A percentile compares a stretch with the other conserved stretches of the same genome.
phyloP scores from a whole-genome alignment of 2,888 invertebrate species.

The Lithophane semibrunnea region DNA sequence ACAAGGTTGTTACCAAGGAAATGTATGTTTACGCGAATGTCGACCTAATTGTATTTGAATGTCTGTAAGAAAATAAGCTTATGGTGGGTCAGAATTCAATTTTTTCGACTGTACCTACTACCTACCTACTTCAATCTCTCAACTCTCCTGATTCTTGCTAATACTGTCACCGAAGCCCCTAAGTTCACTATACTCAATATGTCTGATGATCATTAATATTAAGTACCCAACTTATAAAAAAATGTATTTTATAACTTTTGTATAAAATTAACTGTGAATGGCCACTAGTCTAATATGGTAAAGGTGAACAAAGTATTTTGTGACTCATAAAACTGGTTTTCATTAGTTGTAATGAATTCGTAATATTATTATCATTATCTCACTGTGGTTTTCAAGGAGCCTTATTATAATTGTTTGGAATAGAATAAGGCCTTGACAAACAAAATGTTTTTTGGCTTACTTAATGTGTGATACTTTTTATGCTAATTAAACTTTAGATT shows the following conservation, averaged over 20 bases:
- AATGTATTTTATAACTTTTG: neutral
- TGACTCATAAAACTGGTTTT: constrained; percentile 57
- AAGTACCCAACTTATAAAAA: neutral
- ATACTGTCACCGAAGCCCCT: neutral
- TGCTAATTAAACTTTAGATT: neutral
- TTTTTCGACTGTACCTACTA: too few species aligned
- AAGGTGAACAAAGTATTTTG: constrained; percentile 19
- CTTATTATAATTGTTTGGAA: constrained; percentile 11
- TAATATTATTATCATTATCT: constrained; percentile 35
- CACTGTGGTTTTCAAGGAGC: constrained; percentile 36
- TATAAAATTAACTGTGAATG: constrained; percentile 11
- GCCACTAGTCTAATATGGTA: constrained; percentile 8
- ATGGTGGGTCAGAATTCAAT: too few species aligned
- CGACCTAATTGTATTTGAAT: too few species aligned
- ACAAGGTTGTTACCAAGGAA: too few species aligned
- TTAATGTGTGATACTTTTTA: neutral
- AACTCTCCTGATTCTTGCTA: neutral
- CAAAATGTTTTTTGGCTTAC: neutral
- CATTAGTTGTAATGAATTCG: constrained; percentile 42
- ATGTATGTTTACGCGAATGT: too few species aligned
- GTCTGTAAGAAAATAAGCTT: too few species aligned
- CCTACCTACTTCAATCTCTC: neutral
- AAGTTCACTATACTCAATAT: neutral
- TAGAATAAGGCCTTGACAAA: constrained; percentile 20
- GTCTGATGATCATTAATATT: neutral